Evolutionary conservation across 2,113 vertebrate species (phyloP).

Genomic region (Turnix velox): DNA sequence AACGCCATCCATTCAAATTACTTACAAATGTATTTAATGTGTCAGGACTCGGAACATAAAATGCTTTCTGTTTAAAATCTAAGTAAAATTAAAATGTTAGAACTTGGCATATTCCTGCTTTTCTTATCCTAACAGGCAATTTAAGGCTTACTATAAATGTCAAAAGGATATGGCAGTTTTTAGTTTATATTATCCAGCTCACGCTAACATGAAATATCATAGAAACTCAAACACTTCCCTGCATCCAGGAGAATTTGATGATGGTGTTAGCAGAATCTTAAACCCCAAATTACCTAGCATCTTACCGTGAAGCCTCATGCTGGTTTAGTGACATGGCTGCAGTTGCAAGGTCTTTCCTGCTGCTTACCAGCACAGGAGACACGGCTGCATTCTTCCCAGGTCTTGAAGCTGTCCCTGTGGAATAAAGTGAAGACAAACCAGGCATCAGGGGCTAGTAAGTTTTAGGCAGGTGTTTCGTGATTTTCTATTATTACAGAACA

Average conservation of each 20-base stretch:
- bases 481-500: not conserved
- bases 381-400: constrained; percentile 72
- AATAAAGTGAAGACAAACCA: constrained; percentile 37
- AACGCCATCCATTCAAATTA: constrained; percentile 50
- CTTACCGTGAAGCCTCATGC: constrained; percentile 62
- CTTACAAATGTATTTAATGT: constrained; percentile 51
- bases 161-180: constrained; percentile 33
- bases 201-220: not conserved
- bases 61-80: constrained; percentile 34
- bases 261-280: constrained; percentile 8
- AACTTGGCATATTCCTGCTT: constrained; percentile 41
- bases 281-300: not conserved
- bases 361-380: constrained; percentile 68
- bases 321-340: constrained; percentile 30
- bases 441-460: not conserved
- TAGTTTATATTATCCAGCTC: constrained; percentile 35
- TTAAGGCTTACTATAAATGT: constrained; percentile 61
- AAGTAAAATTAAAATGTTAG: constrained; percentile 56
- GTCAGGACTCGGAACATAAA: constrained; percentile 41
- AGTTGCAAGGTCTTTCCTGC: constrained; percentile 20
- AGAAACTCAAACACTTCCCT: constrained; percentile 5
- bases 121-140: constrained; percentile 52
- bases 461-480: not conserved
- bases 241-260: not conserved
- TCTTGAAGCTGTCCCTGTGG: constrained; percentile 39